Base-by-base conservation (phyloP, 1,140 invertebrate species). In the Rhagoletis pomonella region DNA sequence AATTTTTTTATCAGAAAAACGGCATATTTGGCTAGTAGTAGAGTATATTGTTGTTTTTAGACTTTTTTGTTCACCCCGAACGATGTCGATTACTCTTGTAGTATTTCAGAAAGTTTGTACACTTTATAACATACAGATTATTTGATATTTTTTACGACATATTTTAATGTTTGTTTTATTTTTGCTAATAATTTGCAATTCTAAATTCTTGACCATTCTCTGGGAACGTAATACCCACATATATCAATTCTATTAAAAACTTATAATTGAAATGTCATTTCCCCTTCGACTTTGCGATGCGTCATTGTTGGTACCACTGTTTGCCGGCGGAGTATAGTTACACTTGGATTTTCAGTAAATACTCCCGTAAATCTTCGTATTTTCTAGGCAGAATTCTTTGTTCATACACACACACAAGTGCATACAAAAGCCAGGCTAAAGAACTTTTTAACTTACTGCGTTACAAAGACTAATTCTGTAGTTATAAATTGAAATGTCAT, bases 401-500 rank as follows among this genome's bases (percentile, higher is more conserved):
- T 44, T 39, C 42, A 73, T 73, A 47, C 12, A 14, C n/a, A 44
- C 47, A 17, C 7, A 42, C 1, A 47, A 17, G 3, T 9, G n/a
- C 47, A 81, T 29, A 29, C 29, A 29, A 29, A 1, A 29, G 29
- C 29, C 29, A 29, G 29, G 29, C 29, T 29, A 29, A 29, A 29
- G 29, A 42, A 58, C 44, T 17, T 1, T 55, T 55, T 1, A 14
- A 81, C 12, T 81, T 81, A 50, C 29, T 50, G 19, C 19, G 12
- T 81, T 55, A 50, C n/a, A 81, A 81, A 81, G 44, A 55, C 47
- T 81, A 81, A 81, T 81, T 47, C 10, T 81, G 44, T 47, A 55
- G 73, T 81, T 81, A 81, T 42, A 81, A 81, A 81, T 81, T 81
- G 73, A 81, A 81, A 81, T 81, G 73, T 81, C 73, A 81, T 81